A percentile compares a stretch with the other conserved stretches of the same genome.
These are phyloP conservation scores for Amaurobius ferox DNA, from an alignment of 2,888 invertebrate genomes.

Conservation along the genomic window DNA sequence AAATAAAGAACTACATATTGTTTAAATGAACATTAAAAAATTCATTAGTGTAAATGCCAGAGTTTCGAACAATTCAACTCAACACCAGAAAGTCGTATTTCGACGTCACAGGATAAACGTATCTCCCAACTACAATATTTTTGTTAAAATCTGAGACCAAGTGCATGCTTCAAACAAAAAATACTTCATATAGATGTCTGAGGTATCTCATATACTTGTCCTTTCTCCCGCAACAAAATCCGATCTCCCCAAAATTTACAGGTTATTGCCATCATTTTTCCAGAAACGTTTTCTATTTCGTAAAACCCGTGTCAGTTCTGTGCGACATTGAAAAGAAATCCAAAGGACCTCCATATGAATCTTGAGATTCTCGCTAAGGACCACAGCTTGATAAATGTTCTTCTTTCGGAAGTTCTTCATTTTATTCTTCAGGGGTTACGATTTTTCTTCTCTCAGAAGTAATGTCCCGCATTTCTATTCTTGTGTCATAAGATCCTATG, in stretches of 20 bases:
- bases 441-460: conserved; percentile 30
- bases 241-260: conserved; percentile 36
- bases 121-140: no score
- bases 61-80: no score
- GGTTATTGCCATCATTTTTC: conserved; percentile 51
- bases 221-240: background rate
- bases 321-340: conserved; percentile 12
- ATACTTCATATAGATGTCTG: no score
- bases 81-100: no score
- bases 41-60: no score
- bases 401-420: conserved; percentile 29
- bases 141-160: no score
- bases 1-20: no score
- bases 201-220: no score
- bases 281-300: conserved; percentile 37
- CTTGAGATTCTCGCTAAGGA: conserved; percentile 43
- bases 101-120: no score
- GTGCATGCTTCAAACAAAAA: no score
- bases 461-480: conserved; percentile 49
- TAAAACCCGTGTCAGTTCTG: background rate
- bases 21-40: no score
- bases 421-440: conserved; percentile 34
- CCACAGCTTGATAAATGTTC: conserved; percentile 50
- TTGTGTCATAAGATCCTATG: conserved; percentile 31
- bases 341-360: conserved; percentile 11